These are phyloP conservation scores for Xiphydria camelus DNA, from an alignment of 2,888 invertebrate genomes.

Conservation along the genomic window DNA sequence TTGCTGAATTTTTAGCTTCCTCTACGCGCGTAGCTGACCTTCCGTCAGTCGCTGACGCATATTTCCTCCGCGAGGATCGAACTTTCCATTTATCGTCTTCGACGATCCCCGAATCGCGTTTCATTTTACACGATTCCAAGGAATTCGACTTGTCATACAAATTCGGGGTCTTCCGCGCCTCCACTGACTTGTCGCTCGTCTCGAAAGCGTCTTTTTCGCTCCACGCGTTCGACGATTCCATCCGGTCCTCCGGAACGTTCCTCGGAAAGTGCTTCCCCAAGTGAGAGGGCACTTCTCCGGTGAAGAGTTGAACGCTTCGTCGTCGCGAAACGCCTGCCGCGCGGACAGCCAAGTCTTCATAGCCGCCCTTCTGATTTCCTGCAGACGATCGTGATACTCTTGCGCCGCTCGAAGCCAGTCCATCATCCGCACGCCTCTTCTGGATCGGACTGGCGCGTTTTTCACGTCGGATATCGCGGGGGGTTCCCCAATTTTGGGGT, in stretches of 20 bases:
- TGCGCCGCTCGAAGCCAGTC: conserved; percentile 21
- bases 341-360: conserved; percentile 23
- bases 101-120: neutral
- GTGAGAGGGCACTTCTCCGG: conserved; percentile 13
- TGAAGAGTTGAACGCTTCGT: no score
- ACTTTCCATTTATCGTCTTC: conserved; percentile 1
- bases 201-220: no score
- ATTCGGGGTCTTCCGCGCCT: no score
- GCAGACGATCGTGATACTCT: conserved; percentile 22
- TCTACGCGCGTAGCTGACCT: conserved; percentile 22
- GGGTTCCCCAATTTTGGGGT: no score
- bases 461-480: no score
- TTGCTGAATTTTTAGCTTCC: conserved; percentile 8
- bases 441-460: neutral
- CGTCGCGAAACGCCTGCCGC: conserved; percentile 4
- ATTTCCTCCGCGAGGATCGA: no score
- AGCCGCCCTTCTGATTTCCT: conserved; percentile 17
- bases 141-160: no score
- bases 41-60: conserved; percentile 18
- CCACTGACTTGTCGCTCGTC: no score
- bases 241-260: neutral
- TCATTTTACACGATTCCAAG: no score
- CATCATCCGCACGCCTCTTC: conserved; percentile 17
- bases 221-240: neutral
- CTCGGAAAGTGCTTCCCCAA: conserved; percentile 5